Percentiles rank a stretch among this genome's conserved stretches.
Conservation (phyloP, 1,140 invertebrate species). For the Neoseiulus cucumeris region DNA sequence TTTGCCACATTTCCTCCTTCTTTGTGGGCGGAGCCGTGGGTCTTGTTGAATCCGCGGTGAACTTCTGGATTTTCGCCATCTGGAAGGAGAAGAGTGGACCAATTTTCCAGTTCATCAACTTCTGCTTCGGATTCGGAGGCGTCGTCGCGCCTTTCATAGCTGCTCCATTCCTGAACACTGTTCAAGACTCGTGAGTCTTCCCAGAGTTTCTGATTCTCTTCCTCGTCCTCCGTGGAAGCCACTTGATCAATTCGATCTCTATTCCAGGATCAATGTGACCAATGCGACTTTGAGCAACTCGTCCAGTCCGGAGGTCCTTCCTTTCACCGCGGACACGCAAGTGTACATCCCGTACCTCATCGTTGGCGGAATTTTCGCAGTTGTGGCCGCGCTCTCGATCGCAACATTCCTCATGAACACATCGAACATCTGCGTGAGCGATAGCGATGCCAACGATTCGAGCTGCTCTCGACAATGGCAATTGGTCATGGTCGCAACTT, state of each 20-base stretch:
- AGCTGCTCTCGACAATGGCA: background rate
- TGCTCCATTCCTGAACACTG: slow-evolving; percentile 11
- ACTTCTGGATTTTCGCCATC: slow-evolving; percentile 14
- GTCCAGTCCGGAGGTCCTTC: background rate
- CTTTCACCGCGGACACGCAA: background rate
- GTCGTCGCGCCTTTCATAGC: slow-evolving; percentile 14
- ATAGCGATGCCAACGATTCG: background rate
- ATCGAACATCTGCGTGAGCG: background rate
- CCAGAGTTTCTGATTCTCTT: background rate
- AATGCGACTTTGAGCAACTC: background rate
- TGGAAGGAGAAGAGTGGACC: slow-evolving; percentile 13
- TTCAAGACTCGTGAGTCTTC: background rate
- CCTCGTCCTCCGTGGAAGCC: background rate
- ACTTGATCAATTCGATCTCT: background rate
- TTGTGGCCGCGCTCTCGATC: background rate
- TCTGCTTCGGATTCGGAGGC: slow-evolving; percentile 14
- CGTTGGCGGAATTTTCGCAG: background rate
- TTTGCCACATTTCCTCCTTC: background rate
- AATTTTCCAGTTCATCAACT: slow-evolving; percentile 12
- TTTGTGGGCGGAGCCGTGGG: background rate
- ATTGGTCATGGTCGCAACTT: background rate
- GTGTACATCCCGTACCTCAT: background rate
- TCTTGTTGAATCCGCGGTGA: slow-evolving; percentile 7
- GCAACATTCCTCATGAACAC: background rate
- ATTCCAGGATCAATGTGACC: background rate